Evolutionary conservation across 2,888 invertebrate species (phyloP).

Genomic region (Stramonita haemastoma): DNA sequence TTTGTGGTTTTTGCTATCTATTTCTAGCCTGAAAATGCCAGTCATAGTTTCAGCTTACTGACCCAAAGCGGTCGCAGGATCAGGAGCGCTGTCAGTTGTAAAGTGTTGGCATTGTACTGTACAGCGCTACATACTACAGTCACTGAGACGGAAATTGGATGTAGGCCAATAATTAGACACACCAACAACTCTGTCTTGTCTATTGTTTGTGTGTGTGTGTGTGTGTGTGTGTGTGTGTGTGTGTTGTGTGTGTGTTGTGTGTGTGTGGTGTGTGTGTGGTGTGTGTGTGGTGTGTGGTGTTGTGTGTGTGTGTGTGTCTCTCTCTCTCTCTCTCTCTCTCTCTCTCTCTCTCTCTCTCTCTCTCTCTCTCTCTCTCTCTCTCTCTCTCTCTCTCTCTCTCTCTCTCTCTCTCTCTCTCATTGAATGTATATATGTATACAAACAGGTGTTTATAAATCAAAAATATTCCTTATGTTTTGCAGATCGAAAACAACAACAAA

Average conservation of each 20-base stretch:
- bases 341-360: conserved; percentile 43
- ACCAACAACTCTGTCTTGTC: background rate
- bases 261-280: background rate
- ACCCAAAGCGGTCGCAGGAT: too few species aligned
- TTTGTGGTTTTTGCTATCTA: background rate
- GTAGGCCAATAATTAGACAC: too few species aligned
- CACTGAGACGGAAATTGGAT: too few species aligned
- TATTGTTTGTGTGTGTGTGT: background rate
- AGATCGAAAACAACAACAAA: background rate
- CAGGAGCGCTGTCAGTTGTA: too few species aligned
- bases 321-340: conserved; percentile 27
- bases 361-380: conserved; percentile 26
- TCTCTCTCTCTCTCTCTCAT: background rate
- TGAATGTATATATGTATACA: background rate
- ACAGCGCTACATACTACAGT: too few species aligned
- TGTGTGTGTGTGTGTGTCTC: background rate
- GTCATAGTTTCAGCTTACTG: too few species aligned
- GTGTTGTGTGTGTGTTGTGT: background rate
- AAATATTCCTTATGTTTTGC: too few species aligned
- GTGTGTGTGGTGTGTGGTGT: background rate
- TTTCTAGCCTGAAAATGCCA: background rate
- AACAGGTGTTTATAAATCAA: too few species aligned
- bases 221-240: conserved; percentile 1
- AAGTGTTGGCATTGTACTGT: background rate
- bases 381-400: background rate